Evolutionary conservation across 2,888 invertebrate genomes (phyloP).

Genomic region (Ctena decussata): DNA sequence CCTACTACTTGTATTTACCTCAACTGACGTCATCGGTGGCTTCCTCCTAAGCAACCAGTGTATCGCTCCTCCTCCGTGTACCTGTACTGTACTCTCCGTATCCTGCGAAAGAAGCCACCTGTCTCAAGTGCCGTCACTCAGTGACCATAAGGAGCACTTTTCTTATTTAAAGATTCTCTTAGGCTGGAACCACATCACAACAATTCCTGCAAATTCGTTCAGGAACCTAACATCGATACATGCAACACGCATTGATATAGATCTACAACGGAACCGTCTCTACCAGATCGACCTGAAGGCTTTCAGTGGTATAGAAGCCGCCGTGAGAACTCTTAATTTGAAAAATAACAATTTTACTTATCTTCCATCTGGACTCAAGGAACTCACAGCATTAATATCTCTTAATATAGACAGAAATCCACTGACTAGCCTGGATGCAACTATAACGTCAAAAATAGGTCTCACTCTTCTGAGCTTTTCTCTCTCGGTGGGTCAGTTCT

Average conservation of each 20-base stretch:
- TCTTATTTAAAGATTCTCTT: not conserved
- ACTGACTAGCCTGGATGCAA: not conserved
- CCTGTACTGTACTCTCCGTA: not conserved
- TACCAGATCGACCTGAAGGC: not conserved
- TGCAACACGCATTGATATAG: not conserved
- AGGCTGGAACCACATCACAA: not conserved
- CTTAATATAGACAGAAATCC: not conserved
- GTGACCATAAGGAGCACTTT: not conserved
- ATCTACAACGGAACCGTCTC: not conserved
- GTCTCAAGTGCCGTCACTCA: not conserved
- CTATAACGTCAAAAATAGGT: not conserved
- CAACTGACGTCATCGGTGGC: no score
- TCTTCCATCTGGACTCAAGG: not conserved
- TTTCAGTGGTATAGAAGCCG: not conserved
- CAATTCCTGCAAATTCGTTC: not conserved
- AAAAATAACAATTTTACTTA: not conserved
- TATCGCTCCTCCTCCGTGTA: not conserved
- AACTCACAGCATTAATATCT: not conserved
- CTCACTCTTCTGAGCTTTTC: not conserved
- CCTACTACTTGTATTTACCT: no score
- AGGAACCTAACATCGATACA: not conserved
- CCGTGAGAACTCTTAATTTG: not conserved
- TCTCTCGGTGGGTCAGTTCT: not conserved
- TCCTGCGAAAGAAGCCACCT: not conserved
- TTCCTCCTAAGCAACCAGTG: not conserved